Evolutionary conservation across 2,888 invertebrate species (phyloP).

Genomic region (Epirrhoe tristata): DNA sequence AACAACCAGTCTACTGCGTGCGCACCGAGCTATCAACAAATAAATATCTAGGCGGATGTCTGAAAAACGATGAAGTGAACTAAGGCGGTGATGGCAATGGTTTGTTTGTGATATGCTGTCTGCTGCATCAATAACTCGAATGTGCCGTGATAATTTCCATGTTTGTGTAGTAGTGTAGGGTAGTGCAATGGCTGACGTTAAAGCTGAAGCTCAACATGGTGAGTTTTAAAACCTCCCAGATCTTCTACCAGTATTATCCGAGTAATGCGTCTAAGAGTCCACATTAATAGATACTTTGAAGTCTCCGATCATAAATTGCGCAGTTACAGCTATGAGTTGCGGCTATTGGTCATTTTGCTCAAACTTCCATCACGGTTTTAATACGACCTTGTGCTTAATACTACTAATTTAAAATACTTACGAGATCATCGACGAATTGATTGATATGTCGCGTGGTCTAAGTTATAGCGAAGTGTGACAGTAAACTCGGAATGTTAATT

Average conservation of each 20-base stretch:
- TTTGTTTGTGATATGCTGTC: constrained; percentile 32
- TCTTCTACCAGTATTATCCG: constrained; percentile 51
- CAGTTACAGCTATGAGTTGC: constrained; percentile 64
- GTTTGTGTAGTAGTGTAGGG: constrained; percentile 46
- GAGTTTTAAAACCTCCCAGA: constrained; percentile 57
- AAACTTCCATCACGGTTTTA: constrained; percentile 61
- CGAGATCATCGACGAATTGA: constrained; percentile 43
- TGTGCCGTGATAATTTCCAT: constrained; percentile 46
- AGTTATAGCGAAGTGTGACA: constrained; percentile 1
- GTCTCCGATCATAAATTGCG: constrained; percentile 68
- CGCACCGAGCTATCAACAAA: constrained; percentile 49
- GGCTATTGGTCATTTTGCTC: constrained; percentile 61
- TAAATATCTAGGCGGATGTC: constrained; percentile 48
- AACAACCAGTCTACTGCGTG: constrained; percentile 53
- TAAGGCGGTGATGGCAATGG: constrained; percentile 51
- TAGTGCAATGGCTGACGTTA: constrained; percentile 59
- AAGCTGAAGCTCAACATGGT: constrained; percentile 58
- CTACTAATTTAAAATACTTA: constrained; percentile 51
- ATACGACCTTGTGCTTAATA: constrained; percentile 61
- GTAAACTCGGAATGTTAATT: constrained; percentile 6
- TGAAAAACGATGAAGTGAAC: constrained; percentile 56
- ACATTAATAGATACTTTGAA: constrained; percentile 72
- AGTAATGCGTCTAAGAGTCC: constrained; percentile 70
- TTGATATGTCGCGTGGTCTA: constrained; percentile 33
- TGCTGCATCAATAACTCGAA: constrained; percentile 47